phyloP scores from a whole-genome alignment of 2,113 vertebrate genomes.

The Elephas maximus region DNA sequence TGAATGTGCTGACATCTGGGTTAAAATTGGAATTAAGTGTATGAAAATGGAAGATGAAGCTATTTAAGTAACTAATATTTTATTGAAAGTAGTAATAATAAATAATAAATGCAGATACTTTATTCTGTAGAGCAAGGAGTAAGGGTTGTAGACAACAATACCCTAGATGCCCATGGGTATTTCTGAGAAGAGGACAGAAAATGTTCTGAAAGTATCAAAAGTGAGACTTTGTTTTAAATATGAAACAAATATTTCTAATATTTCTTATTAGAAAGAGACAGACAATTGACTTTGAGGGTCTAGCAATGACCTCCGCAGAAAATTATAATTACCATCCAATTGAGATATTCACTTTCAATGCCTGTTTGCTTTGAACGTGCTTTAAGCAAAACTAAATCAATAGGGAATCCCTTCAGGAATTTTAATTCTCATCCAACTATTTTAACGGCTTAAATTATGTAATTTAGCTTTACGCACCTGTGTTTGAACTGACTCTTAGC shows the following conservation, averaged over 20 bases:
- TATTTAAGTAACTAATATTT: neutral
- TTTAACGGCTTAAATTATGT: constrained; percentile 45
- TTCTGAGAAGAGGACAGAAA: neutral
- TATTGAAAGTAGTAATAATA: neutral
- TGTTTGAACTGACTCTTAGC: constrained; percentile 36
- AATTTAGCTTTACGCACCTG: constrained; percentile 11
- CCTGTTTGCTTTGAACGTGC: neutral
- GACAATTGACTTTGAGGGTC: neutral
- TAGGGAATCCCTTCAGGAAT: neutral
- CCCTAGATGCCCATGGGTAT: neutral
- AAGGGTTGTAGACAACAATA: neutral
- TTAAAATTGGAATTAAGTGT: neutral
- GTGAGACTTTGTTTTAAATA: neutral
- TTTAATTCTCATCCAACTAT: neutral
- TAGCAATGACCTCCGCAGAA: neutral
- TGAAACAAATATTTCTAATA: no score
- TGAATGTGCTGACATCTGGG: neutral
- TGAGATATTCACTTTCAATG: constrained; percentile 5
- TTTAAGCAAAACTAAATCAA: constrained; percentile 32
- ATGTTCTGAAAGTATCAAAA: neutral
- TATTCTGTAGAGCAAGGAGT: neutral
- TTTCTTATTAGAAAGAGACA: neutral
- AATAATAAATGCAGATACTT: neutral
- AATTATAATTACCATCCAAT: neutral
- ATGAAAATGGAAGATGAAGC: neutral